These are phyloP conservation scores for Aythya baeri DNA, from an alignment of 2,113 vertebrate genomes.

Conservation along the genomic window DNA sequence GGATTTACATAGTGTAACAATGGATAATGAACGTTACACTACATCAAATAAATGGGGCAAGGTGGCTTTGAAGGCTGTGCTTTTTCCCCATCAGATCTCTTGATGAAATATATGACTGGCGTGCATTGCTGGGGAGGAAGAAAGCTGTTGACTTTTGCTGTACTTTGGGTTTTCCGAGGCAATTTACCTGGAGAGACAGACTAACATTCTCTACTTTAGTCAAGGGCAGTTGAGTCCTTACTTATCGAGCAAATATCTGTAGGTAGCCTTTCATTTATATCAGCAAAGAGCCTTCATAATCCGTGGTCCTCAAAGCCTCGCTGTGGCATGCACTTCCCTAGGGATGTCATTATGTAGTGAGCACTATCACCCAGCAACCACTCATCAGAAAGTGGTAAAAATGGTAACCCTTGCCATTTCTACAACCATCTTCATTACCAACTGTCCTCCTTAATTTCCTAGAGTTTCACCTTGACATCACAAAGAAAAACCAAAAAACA, in stretches of 20 bases:
- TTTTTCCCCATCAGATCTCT: neutral
- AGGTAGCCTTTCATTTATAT: neutral
- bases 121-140: neutral
- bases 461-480: neutral
- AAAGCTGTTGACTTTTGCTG: neutral
- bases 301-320: neutral
- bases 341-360: neutral
- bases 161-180: neutral
- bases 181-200: neutral
- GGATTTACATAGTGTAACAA: slow-evolving; percentile 2
- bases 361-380: neutral
- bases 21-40: neutral
- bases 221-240: neutral
- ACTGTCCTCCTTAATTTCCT: neutral
- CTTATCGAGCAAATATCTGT: neutral
- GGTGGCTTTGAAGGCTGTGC: neutral
- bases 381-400: neutral
- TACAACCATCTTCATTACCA: neutral
- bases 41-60: fast-evolving
- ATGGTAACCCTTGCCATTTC: neutral
- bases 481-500: neutral
- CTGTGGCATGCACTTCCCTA: neutral
- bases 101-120: fast-evolving
- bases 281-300: neutral
- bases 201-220: neutral